These are phyloP conservation scores for Masticophis lateralis DNA, from an alignment of 2,797 vertebrate species.

Conservation along the genomic window DNA sequence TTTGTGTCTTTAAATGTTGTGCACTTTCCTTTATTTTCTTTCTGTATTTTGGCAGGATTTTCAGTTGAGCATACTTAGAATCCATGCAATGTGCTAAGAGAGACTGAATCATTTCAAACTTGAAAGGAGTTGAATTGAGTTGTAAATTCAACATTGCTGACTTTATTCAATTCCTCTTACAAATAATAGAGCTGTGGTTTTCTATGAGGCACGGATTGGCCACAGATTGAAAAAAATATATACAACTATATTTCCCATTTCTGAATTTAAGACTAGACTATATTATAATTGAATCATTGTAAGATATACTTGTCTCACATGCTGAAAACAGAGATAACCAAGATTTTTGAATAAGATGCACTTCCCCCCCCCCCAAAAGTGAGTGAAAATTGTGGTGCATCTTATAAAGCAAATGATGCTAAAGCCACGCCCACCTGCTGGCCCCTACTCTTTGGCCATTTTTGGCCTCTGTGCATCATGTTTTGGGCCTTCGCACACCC, in stretches of 20 bases:
- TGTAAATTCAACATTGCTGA: neutral
- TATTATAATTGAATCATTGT: neutral
- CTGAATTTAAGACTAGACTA: neutral
- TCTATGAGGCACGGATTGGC: neutral
- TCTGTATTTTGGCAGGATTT: slow-evolving; percentile 17
- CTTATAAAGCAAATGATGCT: too few species aligned
- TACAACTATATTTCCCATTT: neutral
- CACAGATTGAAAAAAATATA: neutral
- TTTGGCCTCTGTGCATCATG: too few species aligned
- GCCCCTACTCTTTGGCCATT: too few species aligned
- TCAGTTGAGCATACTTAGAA: slow-evolving; percentile 31
- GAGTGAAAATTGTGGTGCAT: too few species aligned
- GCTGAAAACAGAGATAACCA: neutral
- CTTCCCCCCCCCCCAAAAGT: too few species aligned
- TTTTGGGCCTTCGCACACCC: too few species aligned
- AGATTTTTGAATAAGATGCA: too few species aligned
- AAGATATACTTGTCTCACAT: neutral
- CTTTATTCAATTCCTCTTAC: neutral
- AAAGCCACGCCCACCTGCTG: too few species aligned
- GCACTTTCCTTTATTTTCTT: slow-evolving; percentile 42
- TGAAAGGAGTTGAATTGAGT: neutral
- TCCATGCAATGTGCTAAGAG: slow-evolving; percentile 44
- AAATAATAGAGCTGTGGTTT: neutral
- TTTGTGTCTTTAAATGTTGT: neutral
- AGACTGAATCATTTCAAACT: slow-evolving; percentile 45